phyloP scores from a whole-genome alignment of 2,797 vertebrate genomes.

The Babyrousa celebensis region DNA sequence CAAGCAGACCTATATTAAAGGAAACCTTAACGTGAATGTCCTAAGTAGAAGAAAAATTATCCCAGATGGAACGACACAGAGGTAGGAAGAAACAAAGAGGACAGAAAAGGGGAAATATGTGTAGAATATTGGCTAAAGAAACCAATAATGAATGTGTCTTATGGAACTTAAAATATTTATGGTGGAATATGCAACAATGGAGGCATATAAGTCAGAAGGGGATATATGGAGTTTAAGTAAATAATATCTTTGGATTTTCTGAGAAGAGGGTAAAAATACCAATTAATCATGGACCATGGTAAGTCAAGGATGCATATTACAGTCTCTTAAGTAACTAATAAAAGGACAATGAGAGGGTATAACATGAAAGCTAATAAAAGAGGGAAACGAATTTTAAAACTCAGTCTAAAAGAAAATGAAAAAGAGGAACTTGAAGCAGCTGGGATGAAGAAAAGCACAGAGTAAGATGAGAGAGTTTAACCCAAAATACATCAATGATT shows the following conservation, averaged over 20 bases:
- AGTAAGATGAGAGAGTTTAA: neutral
- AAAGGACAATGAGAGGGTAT: neutral
- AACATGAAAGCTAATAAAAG: neutral
- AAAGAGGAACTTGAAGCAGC: neutral
- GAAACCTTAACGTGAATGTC: neutral
- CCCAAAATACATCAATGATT: neutral
- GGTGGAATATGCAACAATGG: neutral
- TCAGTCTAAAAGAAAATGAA: neutral
- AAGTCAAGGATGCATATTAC: neutral
- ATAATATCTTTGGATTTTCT: neutral
- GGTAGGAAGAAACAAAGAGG: neutral
- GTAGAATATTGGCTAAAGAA: neutral
- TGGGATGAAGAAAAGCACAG: neutral
- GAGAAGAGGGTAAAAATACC: neutral
- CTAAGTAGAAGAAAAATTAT: conserved; percentile 35
- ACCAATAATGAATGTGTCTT: conserved; percentile 5
- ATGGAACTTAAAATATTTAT: neutral
- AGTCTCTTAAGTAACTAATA: neutral
- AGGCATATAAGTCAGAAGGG: neutral
- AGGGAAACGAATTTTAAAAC: neutral
- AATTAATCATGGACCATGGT: neutral
- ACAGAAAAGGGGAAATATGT: neutral
- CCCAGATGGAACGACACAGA: neutral
- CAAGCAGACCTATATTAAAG: neutral
- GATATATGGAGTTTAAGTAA: neutral